Base-by-base conservation (phyloP, 2,113 vertebrate genomes). In the Grantiella picta region DNA sequence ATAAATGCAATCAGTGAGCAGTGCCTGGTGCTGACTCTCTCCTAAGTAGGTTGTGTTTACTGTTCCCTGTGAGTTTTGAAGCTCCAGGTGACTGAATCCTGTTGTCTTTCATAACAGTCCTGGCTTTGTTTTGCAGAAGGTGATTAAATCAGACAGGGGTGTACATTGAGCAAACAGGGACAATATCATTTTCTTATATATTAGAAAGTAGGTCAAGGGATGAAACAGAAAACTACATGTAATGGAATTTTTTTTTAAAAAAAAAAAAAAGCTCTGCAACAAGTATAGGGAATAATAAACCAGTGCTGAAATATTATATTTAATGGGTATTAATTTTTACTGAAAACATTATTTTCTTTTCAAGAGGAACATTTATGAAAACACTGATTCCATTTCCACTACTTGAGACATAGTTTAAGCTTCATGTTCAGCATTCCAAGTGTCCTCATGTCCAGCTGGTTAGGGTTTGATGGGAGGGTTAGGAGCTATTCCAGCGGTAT, bases 1-100 rank as follows among this genome's bases (percentile, higher is more conserved):
- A 63, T 93, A 60, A 94, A 3, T 21, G 91, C 7, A 71, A 35
- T 78, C 50, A 4, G 54, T 3, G 82, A 90, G 86, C 31, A 35
- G 82, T 0, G 29, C 18, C 65, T 33, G 75, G 42, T 56, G 70
- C 93, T 73, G 61, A 28, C 29, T 27, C 87, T 75, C 49, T 23
- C 69, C 80, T 87, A 97, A 97, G 94, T 97, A 94, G 96, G 97
- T 96, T 96, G 96, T 97, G 95, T 97, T 97, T 96, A 92, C 85
- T 84, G 93, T 56, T 81, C 68, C 91, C 56, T 72, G 64, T 40
- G 16, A 12, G 82, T 63, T 83, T 14, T 69, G 80, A 18, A 89
- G 77, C 95, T 92, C 66, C 96, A 94, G 96, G 91, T 95, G 90
- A 16, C 80, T 91, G 87, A 12, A 71, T 92, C 96, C 94, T 38